Percentiles rank a stretch among this genome's conserved stretches.
Conservation (phyloP, 2,113 vertebrate genomes). For the Alligator sinensis region DNA sequence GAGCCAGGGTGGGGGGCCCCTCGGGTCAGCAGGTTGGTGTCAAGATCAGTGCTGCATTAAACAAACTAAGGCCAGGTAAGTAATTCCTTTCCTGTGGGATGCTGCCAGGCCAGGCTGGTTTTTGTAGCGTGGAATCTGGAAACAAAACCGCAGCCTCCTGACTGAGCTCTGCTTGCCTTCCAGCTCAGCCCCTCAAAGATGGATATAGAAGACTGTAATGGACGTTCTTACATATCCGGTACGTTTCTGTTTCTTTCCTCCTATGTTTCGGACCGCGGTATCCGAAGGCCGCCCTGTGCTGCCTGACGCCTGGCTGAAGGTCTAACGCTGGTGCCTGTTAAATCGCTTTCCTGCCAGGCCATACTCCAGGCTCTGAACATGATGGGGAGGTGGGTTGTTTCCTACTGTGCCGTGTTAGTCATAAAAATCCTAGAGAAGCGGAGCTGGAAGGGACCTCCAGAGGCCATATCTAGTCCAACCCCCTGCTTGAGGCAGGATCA, state of each 20-base stretch:
- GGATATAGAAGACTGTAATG: slow-evolving; percentile 95
- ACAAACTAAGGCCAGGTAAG: neutral
- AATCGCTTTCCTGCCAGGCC: neutral
- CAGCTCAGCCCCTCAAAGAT: slow-evolving; percentile 87
- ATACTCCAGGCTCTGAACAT: no score
- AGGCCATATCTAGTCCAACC: no score
- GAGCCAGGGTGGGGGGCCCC: fast-evolving
- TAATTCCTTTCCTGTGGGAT: neutral
- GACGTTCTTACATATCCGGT: slow-evolving; percentile 91
- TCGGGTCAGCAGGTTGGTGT: neutral
- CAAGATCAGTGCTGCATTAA: neutral
- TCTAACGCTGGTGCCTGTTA: fast-evolving
- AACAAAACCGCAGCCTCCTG: slow-evolving; percentile 48
- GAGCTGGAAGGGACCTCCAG: no score
- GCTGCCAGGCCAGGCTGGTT: fast-evolving
- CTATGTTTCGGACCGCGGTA: fast-evolving
- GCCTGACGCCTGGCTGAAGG: neutral
- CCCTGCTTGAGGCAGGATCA: no score
- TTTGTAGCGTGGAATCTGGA: neutral
- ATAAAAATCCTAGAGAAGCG: no score
- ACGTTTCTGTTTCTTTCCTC: slow-evolving; percentile 53
- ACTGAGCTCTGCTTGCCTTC: slow-evolving; percentile 66
- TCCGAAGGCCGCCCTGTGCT: fast-evolving
- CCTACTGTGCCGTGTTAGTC: no score
- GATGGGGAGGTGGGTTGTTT: no score